Base-by-base conservation (phyloP, 2,888 invertebrate species). In the Luffia ferchaultella region DNA sequence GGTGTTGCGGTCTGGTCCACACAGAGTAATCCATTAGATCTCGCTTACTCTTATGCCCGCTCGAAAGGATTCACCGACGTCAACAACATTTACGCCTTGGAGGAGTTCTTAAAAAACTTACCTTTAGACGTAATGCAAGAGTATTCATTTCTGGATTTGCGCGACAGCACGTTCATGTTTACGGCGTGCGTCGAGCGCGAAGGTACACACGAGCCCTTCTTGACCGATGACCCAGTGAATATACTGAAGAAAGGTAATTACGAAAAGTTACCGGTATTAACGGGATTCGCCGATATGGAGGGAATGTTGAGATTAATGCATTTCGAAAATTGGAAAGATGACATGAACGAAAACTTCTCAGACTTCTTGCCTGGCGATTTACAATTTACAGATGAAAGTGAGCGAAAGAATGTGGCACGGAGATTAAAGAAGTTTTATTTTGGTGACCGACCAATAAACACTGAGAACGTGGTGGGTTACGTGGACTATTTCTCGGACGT, bases 361-460 rank as follows among this genome's bases (percentile, higher is more conserved):
- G 55, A 64, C 16, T 54, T 78, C 30, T 53, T 83, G 42, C 82
- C 83, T 42, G 70, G 57, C 49, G 76, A 82, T 56, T 61, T 83
- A 53, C 57, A 59, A 52, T 74, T 77, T 56, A 60, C 62, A 0
- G 61, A 58, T 50, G 56, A 65, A 9, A 52, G 55, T 0, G 57
- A n/a, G n/a, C n/a, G n/a, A n/a, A n/a, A n/a, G n/a, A n/a, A n/a
- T n/a, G n/a, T n/a, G n/a, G n/a, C n/a, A n/a, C n/a, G n/a, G n/a
- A n/a, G n/a, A n/a, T n/a, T 51, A 5, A 44, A 51, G 18, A n/a
- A 45, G n/a, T 19, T 19, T 19, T 51, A 48, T 19, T 51, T 51
- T 16, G 42, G 45, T 5, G 42, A 18, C 12, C 18, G 42, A 15
- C 2, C 15, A 15, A 18, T 48, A 2, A 16, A 17, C n/a, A 20